phyloP scores from a whole-genome alignment of 2,113 vertebrate genomes.

The Misgurnus anguillicaudatus region DNA sequence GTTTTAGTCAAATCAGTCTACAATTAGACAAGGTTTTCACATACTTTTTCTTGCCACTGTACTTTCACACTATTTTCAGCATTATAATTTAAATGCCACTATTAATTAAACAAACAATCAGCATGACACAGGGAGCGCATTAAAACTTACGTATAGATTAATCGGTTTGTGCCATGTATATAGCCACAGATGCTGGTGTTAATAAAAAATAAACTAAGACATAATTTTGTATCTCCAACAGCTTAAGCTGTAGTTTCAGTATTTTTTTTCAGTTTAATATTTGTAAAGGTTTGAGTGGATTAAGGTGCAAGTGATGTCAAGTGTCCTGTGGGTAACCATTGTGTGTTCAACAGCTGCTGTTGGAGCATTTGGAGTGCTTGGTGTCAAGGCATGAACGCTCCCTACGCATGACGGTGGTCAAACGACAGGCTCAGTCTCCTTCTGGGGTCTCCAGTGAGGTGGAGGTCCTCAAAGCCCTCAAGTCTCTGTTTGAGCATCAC shows the following conservation, averaged over 20 bases:
- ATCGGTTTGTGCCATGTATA: too few species aligned
- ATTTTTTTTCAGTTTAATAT: neutral
- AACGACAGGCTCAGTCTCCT: slow-evolving; percentile 97
- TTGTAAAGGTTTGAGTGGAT: neutral
- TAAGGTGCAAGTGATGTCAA: neutral
- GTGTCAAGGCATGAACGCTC: slow-evolving; percentile 97
- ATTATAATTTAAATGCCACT: too few species aligned
- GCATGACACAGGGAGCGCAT: too few species aligned
- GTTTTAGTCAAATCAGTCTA: neutral
- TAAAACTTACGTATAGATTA: too few species aligned
- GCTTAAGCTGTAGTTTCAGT: neutral
- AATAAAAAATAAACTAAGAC: too few species aligned
- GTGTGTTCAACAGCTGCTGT: slow-evolving; percentile 78
- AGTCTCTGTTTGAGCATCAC: slow-evolving; percentile 98
- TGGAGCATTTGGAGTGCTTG: slow-evolving; percentile 98
- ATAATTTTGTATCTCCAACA: too few species aligned
- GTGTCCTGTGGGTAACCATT: neutral
- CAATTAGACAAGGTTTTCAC: too few species aligned
- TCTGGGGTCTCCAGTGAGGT: slow-evolving; percentile 98
- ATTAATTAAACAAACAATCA: too few species aligned
- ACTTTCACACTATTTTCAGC: too few species aligned
- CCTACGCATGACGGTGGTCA: slow-evolving; percentile 97
- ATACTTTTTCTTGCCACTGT: too few species aligned
- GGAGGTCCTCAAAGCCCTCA: slow-evolving; percentile 98
- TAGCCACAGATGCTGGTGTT: too few species aligned